Conservation (phyloP, 1,140 invertebrate genomes). For the Caenorhabditis tropicalis region DNA sequence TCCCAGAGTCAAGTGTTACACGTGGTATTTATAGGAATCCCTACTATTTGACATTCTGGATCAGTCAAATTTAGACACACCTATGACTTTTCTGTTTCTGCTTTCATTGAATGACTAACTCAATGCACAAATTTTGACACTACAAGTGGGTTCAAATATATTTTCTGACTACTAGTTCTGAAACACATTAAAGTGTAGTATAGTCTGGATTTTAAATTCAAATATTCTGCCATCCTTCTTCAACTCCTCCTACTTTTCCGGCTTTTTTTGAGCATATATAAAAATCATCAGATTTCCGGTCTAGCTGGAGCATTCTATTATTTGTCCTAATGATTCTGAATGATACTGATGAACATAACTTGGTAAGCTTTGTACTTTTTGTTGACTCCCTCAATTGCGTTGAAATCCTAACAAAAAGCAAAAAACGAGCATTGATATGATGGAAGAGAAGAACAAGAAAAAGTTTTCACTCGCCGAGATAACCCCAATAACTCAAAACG, state of each 20-base stretch:
- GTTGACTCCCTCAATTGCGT: not conserved
- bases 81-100: not conserved
- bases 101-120: not conserved
- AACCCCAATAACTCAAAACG: not conserved
- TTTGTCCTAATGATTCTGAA: not conserved
- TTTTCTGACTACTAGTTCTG: not conserved
- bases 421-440: not conserved
- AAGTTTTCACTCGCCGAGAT: not conserved
- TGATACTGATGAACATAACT: not conserved
- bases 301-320: not conserved
- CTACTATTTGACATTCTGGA: not conserved
- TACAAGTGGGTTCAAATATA: not conserved
- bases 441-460: not conserved
- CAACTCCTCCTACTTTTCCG: not conserved
- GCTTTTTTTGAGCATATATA: not conserved
- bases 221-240: not conserved
- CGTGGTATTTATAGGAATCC: not conserved
- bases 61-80: not conserved
- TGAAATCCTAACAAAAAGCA: not conserved
- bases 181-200: not conserved
- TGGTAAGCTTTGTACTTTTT: not conserved
- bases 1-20: not conserved
- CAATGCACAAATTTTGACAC: not conserved
- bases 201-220: not conserved
- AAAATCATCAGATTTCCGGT: slow-evolving; percentile 5